Evolutionary conservation across 1,140 invertebrate species (phyloP).

Genomic region (Zaprionus capensis): DNA sequence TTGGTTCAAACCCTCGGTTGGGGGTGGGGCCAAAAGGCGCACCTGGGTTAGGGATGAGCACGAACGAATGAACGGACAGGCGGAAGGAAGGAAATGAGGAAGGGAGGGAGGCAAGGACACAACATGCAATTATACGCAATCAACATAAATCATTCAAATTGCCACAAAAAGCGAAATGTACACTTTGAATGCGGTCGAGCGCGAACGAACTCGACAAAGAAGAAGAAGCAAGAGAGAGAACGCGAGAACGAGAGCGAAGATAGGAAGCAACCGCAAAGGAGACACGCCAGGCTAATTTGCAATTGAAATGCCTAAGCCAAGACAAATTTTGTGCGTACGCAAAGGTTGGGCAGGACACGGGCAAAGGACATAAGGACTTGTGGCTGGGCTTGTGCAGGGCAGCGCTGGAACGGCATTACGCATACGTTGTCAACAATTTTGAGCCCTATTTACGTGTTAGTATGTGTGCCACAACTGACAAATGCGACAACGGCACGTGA

Average conservation of each 20-base stretch:
- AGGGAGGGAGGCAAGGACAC: slow-evolving; percentile 31
- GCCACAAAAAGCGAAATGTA: slow-evolving; percentile 57
- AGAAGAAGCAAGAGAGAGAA: neutral
- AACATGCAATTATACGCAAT: slow-evolving; percentile 82
- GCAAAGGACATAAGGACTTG: slow-evolving; percentile 1
- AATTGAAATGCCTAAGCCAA: slow-evolving; percentile 74
- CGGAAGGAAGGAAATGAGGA: neutral
- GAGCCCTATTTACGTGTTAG: slow-evolving; percentile 5
- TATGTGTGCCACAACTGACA: slow-evolving; percentile 34
- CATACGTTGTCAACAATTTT: slow-evolving; percentile 62
- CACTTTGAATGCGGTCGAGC: slow-evolving; percentile 47
- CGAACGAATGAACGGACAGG: no score
- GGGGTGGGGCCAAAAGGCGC: neutral
- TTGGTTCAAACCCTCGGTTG: neutral
- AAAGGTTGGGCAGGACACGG: slow-evolving; percentile 16
- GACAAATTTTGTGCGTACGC: slow-evolving; percentile 57
- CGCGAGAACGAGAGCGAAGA: neutral
- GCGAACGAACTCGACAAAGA: neutral
- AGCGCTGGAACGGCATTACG: slow-evolving; percentile 51
- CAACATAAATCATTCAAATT: slow-evolving; percentile 82
- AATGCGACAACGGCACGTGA: slow-evolving; percentile 62
- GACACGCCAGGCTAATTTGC: slow-evolving; percentile 64
- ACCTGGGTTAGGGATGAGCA: neutral
- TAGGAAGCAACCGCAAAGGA: neutral
- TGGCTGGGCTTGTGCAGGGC: slow-evolving; percentile 9